Percentiles rank a stretch among this genome's conserved stretches.
These are phyloP conservation scores for Cerastis rubricosa DNA, from an alignment of 2,888 invertebrate genomes.

Conservation along the genomic window DNA sequence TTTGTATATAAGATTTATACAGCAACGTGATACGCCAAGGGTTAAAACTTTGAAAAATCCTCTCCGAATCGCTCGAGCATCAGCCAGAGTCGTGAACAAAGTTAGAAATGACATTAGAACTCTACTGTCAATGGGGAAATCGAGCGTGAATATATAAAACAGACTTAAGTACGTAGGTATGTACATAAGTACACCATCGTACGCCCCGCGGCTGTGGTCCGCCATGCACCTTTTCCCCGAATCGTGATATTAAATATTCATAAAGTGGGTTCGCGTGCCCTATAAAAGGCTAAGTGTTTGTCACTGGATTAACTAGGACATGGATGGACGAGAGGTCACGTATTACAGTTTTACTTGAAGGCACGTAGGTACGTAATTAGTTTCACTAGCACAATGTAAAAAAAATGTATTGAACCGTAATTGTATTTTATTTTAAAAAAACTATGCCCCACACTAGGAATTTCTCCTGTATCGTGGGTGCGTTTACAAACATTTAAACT, in stretches of 20 bases:
- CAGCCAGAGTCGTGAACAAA: not conserved
- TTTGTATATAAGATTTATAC: too few relatives aligned
- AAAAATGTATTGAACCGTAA: too few relatives aligned
- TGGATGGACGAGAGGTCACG: not conserved
- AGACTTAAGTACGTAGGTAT: not conserved
- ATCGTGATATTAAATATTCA: slow-evolving; percentile 21
- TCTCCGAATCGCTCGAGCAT: not conserved
- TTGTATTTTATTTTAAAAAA: too few relatives aligned
- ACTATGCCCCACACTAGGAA: too few relatives aligned
- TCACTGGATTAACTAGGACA: not conserved
- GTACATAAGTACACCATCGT: not conserved
- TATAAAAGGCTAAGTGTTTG: not conserved
- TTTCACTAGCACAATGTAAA: too few relatives aligned
- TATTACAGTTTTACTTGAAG: slow-evolving; percentile 8
- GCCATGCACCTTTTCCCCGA: not conserved
- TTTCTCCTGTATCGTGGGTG: too few relatives aligned
- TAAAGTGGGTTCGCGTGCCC: not conserved
- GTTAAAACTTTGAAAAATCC: not conserved
- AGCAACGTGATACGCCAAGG: too few relatives aligned
- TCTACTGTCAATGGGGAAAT: not conserved
- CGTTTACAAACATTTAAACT: too few relatives aligned
- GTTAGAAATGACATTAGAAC: not conserved
- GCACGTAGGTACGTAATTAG: not conserved
- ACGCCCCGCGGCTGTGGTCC: not conserved
- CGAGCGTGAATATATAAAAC: not conserved